Evolutionary conservation across 2,888 invertebrate genomes (phyloP), one percentile per base, ranked within the genome.

Genomic region (Zygaena filipendulae): DNA sequence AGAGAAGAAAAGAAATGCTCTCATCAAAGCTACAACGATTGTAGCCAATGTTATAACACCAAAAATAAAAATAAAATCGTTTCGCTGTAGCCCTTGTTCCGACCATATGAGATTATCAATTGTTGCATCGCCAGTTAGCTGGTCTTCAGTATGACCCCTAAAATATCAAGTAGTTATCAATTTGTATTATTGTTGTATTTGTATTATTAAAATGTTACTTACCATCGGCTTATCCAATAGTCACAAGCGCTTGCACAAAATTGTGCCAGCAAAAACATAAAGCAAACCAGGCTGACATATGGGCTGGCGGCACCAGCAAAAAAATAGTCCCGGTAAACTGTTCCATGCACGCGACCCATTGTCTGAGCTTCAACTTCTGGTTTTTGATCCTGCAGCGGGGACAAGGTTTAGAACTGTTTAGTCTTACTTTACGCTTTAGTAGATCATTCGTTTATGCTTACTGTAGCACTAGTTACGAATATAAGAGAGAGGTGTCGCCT

Each of bases 1-100:
- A 21, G 82, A 77, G 51, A 88, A 88, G 52, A 87, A 88, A 25
- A 84, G 54, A 42, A 86, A 75, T 1, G 88, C 87, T 45, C 88
- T 63, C 7, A 81, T 49, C 25, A 88, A 56, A 5, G 87, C 87
- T n/a, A 86, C 61, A 8, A 82, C 35, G 23, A 87, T 82, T 3
- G 84, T 68, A 0, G 80, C 67, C 2, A 81, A 35, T 1, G 86
- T 83, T 12, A 88, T 60, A 3, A 70, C 63, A 0, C 84, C 81
- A 39, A 87, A 88, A 34, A 88, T 77, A 5, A 64, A 13, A 1
- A 66, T 67, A 20, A 59, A 79, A 16, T 62, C 52, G n/a, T 47
- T 52, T 21, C 77, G 52, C 2, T 35, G 29, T 7, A 75, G 30
- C 2, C 70, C 71, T 26, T 62, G 54, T 27, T 72, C 67, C 1